These are phyloP conservation scores for Hirundo rustica DNA, from an alignment of 2,797 vertebrate species.

Conservation along the genomic window DNA sequence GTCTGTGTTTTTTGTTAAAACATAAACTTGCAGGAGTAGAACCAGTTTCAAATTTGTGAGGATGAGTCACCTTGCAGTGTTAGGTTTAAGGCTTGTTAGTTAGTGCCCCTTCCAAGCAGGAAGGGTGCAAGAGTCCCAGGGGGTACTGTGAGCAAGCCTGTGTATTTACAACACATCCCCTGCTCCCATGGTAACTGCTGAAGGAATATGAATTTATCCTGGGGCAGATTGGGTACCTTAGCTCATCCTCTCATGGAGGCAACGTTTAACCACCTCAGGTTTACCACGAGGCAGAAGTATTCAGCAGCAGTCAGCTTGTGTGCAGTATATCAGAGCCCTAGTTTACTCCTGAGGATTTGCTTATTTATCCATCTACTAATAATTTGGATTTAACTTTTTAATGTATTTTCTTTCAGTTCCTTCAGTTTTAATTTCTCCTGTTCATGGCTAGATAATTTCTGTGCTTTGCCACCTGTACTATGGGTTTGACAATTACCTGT, in stretches of 20 bases:
- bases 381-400: not conserved
- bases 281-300: not conserved
- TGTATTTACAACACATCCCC: not conserved
- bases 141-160: not conserved
- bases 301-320: not conserved
- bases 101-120: not conserved
- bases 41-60: not conserved
- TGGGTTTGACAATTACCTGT: not conserved
- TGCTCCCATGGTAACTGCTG: not conserved
- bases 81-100: not conserved
- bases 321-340: not conserved
- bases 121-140: not conserved
- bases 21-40: not conserved
- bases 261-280: not conserved
- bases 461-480: not conserved
- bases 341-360: not conserved
- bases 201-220: not conserved
- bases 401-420: not conserved
- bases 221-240: not conserved
- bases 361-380: not conserved
- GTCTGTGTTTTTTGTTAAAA: not conserved
- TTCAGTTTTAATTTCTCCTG: not conserved
- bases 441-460: not conserved
- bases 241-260: not conserved
- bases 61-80: not conserved